Evolutionary conservation across 1,140 invertebrate genomes (phyloP), one percentile per base, ranked within the genome.

Genomic region (Aporrectodea caliginosa): DNA sequence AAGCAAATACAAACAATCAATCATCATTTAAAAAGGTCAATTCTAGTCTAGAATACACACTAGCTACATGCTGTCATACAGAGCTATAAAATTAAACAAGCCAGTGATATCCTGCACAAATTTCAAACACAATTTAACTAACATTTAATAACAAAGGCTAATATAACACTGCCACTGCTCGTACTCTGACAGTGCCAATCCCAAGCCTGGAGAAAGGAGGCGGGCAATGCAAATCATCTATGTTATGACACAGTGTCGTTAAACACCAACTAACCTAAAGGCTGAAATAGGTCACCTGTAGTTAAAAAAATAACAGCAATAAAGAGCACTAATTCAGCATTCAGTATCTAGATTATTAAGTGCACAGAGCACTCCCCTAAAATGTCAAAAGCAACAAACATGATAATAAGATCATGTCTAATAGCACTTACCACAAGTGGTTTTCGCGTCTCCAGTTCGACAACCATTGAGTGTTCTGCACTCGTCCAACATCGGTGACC

Each of bases 381-480:
- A 58, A 58, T 58, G 6, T 58, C 6, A 58, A 22, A 58, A 12
- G 6, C 22, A 6, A 22, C 6, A 58, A 58, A 58, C 6, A 58
- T 58, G n/a, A 58, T 58, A 58, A 58, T 12, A 12, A 12, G 43
- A 58, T 58, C 43, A 12, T 12, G 43, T 58, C 43, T 58, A n/a
- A n/a, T n/a, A n/a, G n/a, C n/a, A 12, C 33, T 35, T 68, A 76
- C 75, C 75, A 58, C 35, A 35, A n/a, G 75, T 76, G 27, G 43
- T 68, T 29, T 76, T 76, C 22, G 43, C 75, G 27, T 43, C 29
- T 29, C 75, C 75, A 16, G 43, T 68, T 29, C n/a, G 29, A 29
- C 75, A 76, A 30, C 75, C 75, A n/a, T 35, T 22, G n/a, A 76
- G 31, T 35, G 75, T 43, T 32, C 35, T 35, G 31, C 75, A 76